A percentile compares a stretch with the other conserved stretches of the same genome.
Evolutionary conservation across 2,888 invertebrate species (phyloP).

Genomic region (Drosophila putrida): DNA sequence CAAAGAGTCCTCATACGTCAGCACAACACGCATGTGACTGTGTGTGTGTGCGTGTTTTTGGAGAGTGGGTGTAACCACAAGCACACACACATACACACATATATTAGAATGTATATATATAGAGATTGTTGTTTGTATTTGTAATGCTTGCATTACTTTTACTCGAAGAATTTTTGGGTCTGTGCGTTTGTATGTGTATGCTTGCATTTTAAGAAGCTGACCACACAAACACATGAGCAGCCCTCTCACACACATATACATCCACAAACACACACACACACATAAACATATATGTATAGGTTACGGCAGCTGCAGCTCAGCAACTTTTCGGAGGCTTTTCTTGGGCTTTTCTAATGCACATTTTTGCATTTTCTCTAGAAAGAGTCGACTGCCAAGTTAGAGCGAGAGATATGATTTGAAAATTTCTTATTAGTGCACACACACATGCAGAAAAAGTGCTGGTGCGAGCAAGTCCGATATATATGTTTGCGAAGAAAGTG

Average conservation of each 20-base stretch:
- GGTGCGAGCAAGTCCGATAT: slow-evolving; percentile 55
- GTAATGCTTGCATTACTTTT: slow-evolving; percentile 66
- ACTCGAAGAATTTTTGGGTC: slow-evolving; percentile 71
- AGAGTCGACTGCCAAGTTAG: slow-evolving; percentile 67
- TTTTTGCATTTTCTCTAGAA: slow-evolving; percentile 76
- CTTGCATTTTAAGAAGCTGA: slow-evolving; percentile 71
- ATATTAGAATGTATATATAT: slow-evolving; percentile 3
- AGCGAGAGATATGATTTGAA: slow-evolving; percentile 67
- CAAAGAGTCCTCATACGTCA: slow-evolving; percentile 78
- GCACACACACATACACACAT: slow-evolving; percentile 20
- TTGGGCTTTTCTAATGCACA: slow-evolving; percentile 81
- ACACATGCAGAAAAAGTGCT: slow-evolving; percentile 1
- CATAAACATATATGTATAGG: slow-evolving; percentile 34
- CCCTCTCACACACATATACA: slow-evolving; percentile 22
- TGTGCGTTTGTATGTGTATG: slow-evolving; percentile 43
- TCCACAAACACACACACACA: slow-evolving; percentile 19
- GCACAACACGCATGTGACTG: slow-evolving; percentile 27
- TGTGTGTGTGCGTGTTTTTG: slow-evolving; percentile 2
- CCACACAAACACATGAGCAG: slow-evolving; percentile 45
- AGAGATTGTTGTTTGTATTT: slow-evolving; percentile 25
- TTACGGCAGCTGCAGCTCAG: slow-evolving; percentile 35
- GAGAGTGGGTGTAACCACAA: slow-evolving; percentile 54
- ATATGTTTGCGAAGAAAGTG: slow-evolving; percentile 68
- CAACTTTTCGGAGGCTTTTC: slow-evolving; percentile 66
- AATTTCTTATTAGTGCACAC: slow-evolving; percentile 74